A percentile compares a stretch with the other conserved stretches of the same genome.
Conservation (phyloP, 2,797 vertebrate genomes). For the Cyprinella venusta region DNA sequence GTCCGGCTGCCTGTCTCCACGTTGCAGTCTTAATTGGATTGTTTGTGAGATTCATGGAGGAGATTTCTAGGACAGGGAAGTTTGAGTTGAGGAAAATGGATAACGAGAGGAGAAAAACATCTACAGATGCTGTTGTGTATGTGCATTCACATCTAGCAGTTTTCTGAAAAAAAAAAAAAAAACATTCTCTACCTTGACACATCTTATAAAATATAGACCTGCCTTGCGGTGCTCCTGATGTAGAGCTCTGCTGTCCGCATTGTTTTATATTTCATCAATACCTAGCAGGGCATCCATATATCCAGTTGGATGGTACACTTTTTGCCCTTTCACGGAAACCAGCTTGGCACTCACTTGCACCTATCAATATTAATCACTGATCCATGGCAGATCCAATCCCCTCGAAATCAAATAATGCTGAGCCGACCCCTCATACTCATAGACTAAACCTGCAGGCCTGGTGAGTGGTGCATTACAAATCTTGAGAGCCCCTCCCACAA, state of each 20-base stretch:
- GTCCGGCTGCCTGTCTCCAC: conserved; percentile 12
- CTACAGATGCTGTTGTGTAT: conserved; percentile 31
- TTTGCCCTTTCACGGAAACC: conserved; percentile 44
- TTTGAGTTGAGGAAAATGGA: conserved; percentile 22
- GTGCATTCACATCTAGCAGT: conserved; percentile 21
- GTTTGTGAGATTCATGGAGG: conserved; percentile 45
- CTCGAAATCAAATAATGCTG: conserved; percentile 38
- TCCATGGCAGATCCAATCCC: conserved; percentile 38
- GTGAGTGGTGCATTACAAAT: conserved; percentile 3
- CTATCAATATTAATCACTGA: conserved; percentile 44
- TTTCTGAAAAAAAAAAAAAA: neutral
- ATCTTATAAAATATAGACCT: conserved; percentile 46
- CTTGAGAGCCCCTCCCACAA: conserved; percentile 1
- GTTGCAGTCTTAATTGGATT: conserved; percentile 25
- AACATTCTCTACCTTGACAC: neutral
- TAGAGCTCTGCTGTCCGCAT: conserved; percentile 42
- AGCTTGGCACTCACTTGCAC: conserved; percentile 44
- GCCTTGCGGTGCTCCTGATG: conserved; percentile 14
- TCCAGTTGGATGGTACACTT: conserved; percentile 26
- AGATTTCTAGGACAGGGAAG: conserved; percentile 29
- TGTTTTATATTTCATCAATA: conserved; percentile 44
- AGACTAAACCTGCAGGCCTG: conserved; percentile 12
- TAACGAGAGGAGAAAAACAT: conserved; percentile 21
- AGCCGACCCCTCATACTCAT: conserved; percentile 10
- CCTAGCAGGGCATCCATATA: conserved; percentile 32